Evolutionary conservation across 2,888 invertebrate species (phyloP).

Genomic region (Scaptomyza cyrtandrae): DNA sequence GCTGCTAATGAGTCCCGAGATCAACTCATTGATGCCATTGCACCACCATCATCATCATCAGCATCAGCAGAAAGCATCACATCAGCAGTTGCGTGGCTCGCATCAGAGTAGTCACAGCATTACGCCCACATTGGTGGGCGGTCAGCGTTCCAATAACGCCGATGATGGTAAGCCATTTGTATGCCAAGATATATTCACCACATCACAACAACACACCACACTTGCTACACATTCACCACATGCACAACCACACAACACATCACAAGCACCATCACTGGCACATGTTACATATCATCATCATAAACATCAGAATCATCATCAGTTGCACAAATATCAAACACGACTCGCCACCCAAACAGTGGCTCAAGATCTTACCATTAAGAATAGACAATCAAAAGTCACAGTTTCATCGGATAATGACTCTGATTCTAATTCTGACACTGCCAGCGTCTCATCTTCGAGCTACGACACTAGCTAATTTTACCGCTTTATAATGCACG

Average conservation of each 20-base stretch:
- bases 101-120: constrained; percentile 48
- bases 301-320: constrained; percentile 23
- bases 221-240: constrained; percentile 16
- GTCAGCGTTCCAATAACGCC: constrained; percentile 57
- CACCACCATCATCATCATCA: constrained; percentile 55
- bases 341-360: constrained; percentile 59
- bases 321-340: constrained; percentile 44
- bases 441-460: constrained; percentile 39
- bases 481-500: constrained; percentile 12
- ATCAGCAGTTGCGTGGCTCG: constrained; percentile 35
- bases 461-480: constrained; percentile 2
- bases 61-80: constrained; percentile 42
- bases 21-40: constrained; percentile 88
- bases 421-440: constrained; percentile 41
- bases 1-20: constrained; percentile 87
- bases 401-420: constrained; percentile 30
- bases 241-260: not conserved
- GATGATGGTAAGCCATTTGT: constrained; percentile 72
- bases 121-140: constrained; percentile 65
- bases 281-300: constrained; percentile 29
- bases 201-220: constrained; percentile 27
- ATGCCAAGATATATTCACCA: constrained; percentile 48
- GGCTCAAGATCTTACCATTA: constrained; percentile 71
- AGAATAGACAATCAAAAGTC: constrained; percentile 23
- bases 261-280: constrained; percentile 31